A percentile compares a stretch with the other conserved stretches of the same genome.
These are phyloP conservation scores for Lasioglossum leucozonium DNA, from an alignment of 2,888 invertebrate genomes.

Conservation along the genomic window DNA sequence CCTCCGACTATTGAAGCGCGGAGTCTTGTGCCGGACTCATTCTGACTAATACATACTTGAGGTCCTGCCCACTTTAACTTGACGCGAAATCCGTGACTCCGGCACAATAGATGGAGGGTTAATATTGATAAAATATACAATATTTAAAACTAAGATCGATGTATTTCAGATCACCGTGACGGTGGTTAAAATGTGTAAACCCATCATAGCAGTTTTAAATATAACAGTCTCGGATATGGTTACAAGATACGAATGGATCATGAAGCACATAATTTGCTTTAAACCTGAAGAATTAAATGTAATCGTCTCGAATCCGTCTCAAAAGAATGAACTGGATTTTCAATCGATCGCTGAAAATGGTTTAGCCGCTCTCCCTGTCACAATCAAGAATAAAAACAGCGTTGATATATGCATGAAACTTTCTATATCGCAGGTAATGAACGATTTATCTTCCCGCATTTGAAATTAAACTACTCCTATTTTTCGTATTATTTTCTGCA, in stretches of 20 bases:
- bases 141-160: background rate
- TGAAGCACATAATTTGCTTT: conserved; percentile 80
- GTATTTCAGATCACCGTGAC: conserved; percentile 77
- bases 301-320: conserved; percentile 64
- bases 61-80: too few species aligned
- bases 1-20: too few species aligned
- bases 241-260: conserved; percentile 75
- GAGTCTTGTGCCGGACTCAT: too few species aligned
- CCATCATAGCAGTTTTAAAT: conserved; percentile 76
- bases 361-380: conserved; percentile 70
- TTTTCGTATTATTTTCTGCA: conserved; percentile 38
- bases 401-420: conserved; percentile 75
- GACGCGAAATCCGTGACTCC: too few species aligned
- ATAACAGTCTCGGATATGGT: conserved; percentile 80
- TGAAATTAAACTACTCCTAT: background rate
- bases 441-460: background rate
- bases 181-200: conserved; percentile 75
- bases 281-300: conserved; percentile 79
- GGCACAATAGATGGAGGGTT: too few species aligned
- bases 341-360: conserved; percentile 71
- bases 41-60: too few species aligned
- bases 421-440: conserved; percentile 73
- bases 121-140: too few species aligned
- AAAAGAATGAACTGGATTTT: conserved; percentile 74
- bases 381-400: conserved; percentile 79